A percentile compares a stretch with the other conserved stretches of the same genome.
These are phyloP conservation scores for Noctua janthina DNA, from an alignment of 2,888 invertebrate genomes.

Conservation along the genomic window DNA sequence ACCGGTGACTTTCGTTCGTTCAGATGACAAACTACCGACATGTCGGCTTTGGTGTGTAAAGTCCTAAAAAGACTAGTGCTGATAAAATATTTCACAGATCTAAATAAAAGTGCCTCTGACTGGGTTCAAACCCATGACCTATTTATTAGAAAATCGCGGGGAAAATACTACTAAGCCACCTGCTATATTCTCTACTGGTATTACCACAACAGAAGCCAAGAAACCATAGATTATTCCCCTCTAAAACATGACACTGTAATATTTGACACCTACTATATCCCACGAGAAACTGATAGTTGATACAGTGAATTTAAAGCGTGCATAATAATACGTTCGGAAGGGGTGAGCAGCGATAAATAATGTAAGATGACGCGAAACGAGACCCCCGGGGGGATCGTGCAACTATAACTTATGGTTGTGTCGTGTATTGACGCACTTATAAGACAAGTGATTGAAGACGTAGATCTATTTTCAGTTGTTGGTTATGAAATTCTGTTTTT, in stretches of 20 bases:
- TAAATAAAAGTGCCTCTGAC: neutral
- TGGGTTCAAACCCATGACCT: neutral
- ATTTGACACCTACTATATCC: constrained; percentile 29
- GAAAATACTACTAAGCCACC: neutral
- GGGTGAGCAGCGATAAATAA: constrained; percentile 54
- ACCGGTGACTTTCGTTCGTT: too few species aligned
- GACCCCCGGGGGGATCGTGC: constrained; percentile 20
- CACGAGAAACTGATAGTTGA: constrained; percentile 40
- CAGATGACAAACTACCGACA: too few species aligned
- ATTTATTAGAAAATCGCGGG: neutral
- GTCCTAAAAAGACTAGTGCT: too few species aligned
- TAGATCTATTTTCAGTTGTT: neutral
- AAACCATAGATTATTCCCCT: neutral
- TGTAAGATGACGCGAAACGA: constrained; percentile 42
- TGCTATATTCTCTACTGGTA: neutral
- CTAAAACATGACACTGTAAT: constrained; percentile 6
- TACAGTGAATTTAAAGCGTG: constrained; percentile 53
- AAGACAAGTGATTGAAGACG: neutral
- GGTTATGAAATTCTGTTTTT: neutral
- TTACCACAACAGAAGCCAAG: neutral
- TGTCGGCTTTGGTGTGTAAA: too few species aligned
- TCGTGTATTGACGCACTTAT: constrained; percentile 2
- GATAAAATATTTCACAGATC: too few species aligned
- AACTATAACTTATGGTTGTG: constrained; percentile 20
- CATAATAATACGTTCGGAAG: constrained; percentile 56